Conservation (phyloP, 1,140 invertebrate species). For the Zaprionus capensis region DNA sequence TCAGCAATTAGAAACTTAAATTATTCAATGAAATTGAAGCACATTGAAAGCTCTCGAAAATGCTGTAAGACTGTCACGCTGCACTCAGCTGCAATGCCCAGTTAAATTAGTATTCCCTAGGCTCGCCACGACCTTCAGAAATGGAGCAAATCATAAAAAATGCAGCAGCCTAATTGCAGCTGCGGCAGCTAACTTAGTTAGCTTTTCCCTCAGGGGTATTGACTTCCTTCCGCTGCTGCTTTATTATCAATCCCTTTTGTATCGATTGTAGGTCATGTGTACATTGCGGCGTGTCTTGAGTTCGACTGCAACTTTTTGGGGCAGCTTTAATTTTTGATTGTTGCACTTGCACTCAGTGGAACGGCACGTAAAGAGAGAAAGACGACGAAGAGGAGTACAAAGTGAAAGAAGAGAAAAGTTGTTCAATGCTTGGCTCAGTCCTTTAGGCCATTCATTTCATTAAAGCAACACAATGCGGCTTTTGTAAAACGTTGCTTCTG, state of each 20-base stretch:
- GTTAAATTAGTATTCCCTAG: neutral
- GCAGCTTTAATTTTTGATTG: constrained; percentile 67
- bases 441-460: constrained; percentile 77
- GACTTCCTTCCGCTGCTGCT: neutral
- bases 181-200: neutral
- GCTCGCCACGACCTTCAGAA: neutral
- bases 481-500: constrained; percentile 66
- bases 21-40: neutral
- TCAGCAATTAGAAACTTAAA: neutral
- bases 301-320: constrained; percentile 53
- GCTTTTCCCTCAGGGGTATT: neutral
- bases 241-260: constrained; percentile 36
- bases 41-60: too few relatives aligned
- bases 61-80: neutral
- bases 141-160: constrained; percentile 27
- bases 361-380: neutral
- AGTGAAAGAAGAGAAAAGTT: constrained; percentile 21
- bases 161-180: constrained; percentile 20
- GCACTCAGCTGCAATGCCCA: neutral
- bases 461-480: constrained; percentile 78
- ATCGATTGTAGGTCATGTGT: constrained; percentile 77
- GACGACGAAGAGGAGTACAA: constrained; percentile 1
- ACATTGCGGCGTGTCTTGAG: constrained; percentile 41
- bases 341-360: constrained; percentile 6
- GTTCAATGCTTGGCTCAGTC: constrained; percentile 38